Conservation (phyloP, 2,888 invertebrate genomes). For the Tenodera sinensis region DNA sequence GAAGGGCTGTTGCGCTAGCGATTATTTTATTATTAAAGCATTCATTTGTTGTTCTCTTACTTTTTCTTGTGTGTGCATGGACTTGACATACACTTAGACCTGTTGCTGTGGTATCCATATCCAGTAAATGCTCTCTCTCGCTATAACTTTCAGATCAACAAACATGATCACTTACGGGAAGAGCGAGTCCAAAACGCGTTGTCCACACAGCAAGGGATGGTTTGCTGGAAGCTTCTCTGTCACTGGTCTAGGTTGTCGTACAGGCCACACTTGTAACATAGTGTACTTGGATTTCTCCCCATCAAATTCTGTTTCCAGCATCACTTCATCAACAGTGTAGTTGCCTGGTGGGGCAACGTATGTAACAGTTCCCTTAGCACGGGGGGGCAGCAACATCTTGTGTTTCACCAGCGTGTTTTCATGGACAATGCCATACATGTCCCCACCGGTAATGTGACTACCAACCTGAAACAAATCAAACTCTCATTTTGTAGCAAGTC, state of each 20-base stretch:
- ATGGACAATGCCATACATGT: constrained; percentile 91
- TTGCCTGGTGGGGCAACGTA: constrained; percentile 91
- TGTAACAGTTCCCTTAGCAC: constrained; percentile 92
- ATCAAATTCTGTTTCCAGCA: constrained; percentile 98
- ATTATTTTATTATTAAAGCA: too few species aligned
- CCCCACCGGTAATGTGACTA: constrained; percentile 98
- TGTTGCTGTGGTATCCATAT: too few species aligned
- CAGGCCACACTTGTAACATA: constrained; percentile 99
- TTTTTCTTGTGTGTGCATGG: too few species aligned
- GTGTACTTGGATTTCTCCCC: constrained; percentile 86
- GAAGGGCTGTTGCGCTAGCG: too few species aligned
- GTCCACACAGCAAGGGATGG: constrained; percentile 96
- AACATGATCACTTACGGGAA: constrained; percentile 78
- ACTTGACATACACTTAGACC: too few species aligned
- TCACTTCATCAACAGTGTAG: constrained; percentile 90
- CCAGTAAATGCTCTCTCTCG: too few species aligned
- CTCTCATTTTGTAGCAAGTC: too few species aligned
- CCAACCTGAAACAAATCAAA: constrained; percentile 60
- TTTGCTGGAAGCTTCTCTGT: constrained; percentile 98
- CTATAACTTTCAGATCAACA: too few species aligned
- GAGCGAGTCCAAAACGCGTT: constrained; percentile 94
- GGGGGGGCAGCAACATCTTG: constrained; percentile 91
- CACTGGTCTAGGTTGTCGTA: constrained; percentile 93
- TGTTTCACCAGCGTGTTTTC: constrained; percentile 98
- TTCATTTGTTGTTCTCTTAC: too few species aligned